Evolutionary conservation across 64 coral and sea anemone genomes (phyloP), one percentile per base, ranked within the genome.

Genomic region (Stichodactyla helianthus): DNA sequence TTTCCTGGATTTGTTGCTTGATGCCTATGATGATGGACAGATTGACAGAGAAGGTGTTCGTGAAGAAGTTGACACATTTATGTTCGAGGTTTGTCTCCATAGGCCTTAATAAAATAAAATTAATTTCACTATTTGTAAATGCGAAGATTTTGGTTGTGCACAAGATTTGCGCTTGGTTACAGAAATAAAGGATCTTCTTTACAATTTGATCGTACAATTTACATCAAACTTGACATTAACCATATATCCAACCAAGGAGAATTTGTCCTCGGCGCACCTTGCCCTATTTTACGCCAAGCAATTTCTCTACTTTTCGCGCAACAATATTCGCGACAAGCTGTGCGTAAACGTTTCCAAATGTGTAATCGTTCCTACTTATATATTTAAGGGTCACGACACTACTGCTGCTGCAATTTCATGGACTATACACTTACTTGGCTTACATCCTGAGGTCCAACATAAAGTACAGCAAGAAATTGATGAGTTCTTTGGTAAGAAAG

Each of bases 61-160:
- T 55, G 92, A 93, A 62, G 92, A 93, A 67, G 92, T 93, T 6
- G 92, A 93, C 71, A 93, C 92, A 7, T 93, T 93, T 20, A 93
- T 93, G 92, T 93, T 93, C 52, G 92, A 93, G 88, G 92, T 93
- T 27, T 74, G 2, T 10, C 10, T 13, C 19, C 56, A 59, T 63
- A 18, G 35, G 35, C 2, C 35, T 44, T 44, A 44, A 63, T 8
- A 9, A 22, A 65, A 22, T 6, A 65, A 0, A 7, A 63, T 16
- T 6, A 63, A 6, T 63, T 63, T 63, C 17, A 63, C 60, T 63
- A 17, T 14, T 63, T 18, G 12, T 17, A 63, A 63, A 18, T 63
- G 16, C 14, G 15, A 18, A 0, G 10, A 12, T 6, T 63, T 18
- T 5, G 15, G 5, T 15, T 18, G 15, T 17, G 60, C 19, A 2